Percentiles rank a stretch among this genome's conserved stretches.
Conservation (phyloP, 2,113 vertebrate genomes). For the Chrysemys picta region DNA sequence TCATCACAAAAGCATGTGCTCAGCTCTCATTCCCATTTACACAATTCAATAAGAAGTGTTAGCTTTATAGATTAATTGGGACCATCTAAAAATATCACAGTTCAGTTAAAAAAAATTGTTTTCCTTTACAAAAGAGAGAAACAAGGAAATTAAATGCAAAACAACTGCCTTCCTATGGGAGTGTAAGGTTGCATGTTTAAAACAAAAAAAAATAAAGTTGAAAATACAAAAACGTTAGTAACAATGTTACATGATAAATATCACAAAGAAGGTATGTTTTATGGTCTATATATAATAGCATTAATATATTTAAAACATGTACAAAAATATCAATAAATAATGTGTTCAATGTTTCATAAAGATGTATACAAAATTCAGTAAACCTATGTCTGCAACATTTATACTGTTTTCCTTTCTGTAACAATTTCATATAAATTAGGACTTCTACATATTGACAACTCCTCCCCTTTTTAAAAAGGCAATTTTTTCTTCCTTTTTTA, state of each 20-base stretch:
- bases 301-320: background rate
- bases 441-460: background rate
- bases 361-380: background rate
- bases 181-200: background rate
- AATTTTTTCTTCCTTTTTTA: slow-evolving; percentile 11
- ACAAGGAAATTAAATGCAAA: background rate
- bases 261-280: background rate
- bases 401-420: background rate
- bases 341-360: background rate
- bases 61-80: background rate
- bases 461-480: background rate
- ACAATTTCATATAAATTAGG: background rate
- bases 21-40: background rate
- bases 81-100: background rate
- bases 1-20: accelerated
- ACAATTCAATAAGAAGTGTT: background rate
- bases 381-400: background rate
- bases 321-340: background rate
- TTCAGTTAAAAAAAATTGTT: background rate
- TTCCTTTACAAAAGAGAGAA: background rate
- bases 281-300: background rate
- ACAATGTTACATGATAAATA: background rate
- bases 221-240: background rate
- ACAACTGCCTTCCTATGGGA: background rate
- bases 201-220: background rate